phyloP scores from a whole-genome alignment of 2,888 invertebrate species.

The Sacculina carcini region DNA sequence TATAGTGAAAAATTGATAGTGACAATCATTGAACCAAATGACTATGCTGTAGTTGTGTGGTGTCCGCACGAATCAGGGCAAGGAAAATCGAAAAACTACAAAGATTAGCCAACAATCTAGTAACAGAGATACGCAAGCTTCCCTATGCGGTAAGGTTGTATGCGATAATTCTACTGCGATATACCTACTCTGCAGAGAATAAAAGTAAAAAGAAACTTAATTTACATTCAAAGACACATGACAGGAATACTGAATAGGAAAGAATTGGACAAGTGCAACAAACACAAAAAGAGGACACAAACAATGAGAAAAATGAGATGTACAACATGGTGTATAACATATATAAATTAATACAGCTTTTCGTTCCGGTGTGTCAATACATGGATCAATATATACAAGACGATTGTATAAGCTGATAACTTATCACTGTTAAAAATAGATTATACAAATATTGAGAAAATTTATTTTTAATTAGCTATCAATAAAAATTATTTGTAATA shows the following conservation, averaged over 20 bases:
- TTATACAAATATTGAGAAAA: neutral
- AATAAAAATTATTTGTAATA: neutral
- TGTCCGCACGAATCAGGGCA: too few species aligned
- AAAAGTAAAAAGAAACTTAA: too few species aligned
- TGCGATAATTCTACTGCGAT: neutral
- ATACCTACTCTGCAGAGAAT: neutral
- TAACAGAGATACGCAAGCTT: too few species aligned
- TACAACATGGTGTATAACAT: neutral
- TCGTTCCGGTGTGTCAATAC: neutral
- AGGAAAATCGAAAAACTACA: too few species aligned
- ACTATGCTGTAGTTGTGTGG: too few species aligned
- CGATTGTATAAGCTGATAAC: neutral
- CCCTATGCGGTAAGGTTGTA: too few species aligned
- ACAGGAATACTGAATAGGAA: too few species aligned
- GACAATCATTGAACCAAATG: too few species aligned
- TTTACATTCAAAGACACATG: too few species aligned
- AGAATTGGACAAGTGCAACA: too few species aligned
- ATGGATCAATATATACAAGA: neutral
- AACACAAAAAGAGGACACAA: neutral
- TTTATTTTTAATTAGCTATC: neutral
- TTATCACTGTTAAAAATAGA: neutral
- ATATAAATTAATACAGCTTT: neutral
- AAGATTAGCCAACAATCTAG: too few species aligned
- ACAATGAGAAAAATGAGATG: neutral
- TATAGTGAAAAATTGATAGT: too few species aligned